These are phyloP conservation scores for Meleagris gallopavo DNA, from an alignment of 2,113 vertebrate genomes.

Conservation along the genomic window DNA sequence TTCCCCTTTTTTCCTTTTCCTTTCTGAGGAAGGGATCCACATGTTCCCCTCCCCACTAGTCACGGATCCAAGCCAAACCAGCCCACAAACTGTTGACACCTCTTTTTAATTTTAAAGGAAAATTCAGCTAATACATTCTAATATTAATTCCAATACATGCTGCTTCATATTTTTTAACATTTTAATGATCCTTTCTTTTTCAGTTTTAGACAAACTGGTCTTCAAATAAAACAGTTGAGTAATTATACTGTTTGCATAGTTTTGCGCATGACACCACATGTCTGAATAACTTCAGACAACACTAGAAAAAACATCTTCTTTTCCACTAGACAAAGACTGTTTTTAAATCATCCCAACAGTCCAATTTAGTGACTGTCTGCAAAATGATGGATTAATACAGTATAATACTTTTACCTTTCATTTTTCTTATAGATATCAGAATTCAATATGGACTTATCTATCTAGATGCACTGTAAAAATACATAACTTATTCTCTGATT, in stretches of 20 bases:
- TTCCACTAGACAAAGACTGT: neutral
- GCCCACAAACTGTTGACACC: no score
- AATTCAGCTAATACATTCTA: neutral
- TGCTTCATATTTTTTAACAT: neutral
- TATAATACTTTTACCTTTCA: neutral
- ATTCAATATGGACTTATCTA: neutral
- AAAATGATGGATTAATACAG: neutral
- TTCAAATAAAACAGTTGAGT: neutral
- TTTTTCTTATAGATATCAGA: neutral
- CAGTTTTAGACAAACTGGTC: neutral
- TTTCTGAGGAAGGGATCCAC: no score
- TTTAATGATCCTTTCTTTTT: neutral
- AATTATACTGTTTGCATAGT: neutral
- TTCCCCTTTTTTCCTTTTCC: no score
- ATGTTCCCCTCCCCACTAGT: no score
- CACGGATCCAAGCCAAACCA: no score
- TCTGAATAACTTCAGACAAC: neutral
- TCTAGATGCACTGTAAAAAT: neutral
- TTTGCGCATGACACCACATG: neutral
- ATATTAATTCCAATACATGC: neutral
- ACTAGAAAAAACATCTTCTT: neutral
- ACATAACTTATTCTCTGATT: neutral
- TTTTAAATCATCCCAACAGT: neutral
- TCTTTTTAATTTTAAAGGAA: neutral
- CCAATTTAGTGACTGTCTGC: neutral